Conservation (phyloP, 2,888 invertebrate species). For the Neocrepidodera transversa region DNA sequence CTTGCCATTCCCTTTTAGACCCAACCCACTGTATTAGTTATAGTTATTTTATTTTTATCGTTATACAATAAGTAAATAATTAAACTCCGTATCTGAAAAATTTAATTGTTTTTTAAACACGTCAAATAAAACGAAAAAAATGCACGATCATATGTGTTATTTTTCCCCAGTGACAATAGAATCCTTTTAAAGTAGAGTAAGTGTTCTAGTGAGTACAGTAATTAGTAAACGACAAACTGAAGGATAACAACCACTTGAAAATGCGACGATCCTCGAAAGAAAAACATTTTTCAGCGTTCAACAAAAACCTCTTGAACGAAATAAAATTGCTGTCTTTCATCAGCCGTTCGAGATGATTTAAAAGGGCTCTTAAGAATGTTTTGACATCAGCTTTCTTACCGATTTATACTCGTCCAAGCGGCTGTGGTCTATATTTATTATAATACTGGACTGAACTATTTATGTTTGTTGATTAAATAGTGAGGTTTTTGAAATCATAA, state of each 20-base stretch:
- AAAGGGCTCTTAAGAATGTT: conserved; percentile 15
- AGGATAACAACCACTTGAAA: conserved; percentile 18
- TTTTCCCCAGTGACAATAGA: conserved; percentile 3
- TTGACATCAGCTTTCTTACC: conserved; percentile 2
- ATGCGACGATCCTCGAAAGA: conserved; percentile 11
- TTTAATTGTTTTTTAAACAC: not conserved
- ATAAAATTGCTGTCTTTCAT: conserved; percentile 17
- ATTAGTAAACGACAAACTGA: conserved; percentile 20
- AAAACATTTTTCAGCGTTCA: conserved; percentile 10
- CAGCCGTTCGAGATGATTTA: conserved; percentile 9
- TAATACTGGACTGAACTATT: not conserved
- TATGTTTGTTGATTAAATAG: not conserved
- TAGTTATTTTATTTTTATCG: too few relatives aligned
- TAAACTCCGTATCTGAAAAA: not conserved
- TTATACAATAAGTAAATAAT: too few relatives aligned
- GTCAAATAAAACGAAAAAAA: not conserved
- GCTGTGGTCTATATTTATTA: conserved; percentile 6
- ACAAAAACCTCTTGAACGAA: conserved; percentile 12
- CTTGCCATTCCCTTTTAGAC: not conserved
- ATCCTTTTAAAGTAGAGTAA: conserved; percentile 12
- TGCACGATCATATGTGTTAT: not conserved
- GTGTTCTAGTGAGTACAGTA: conserved; percentile 7
- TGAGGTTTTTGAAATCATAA: not conserved
- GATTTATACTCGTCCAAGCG: conserved; percentile 1
- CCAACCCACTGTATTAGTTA: conserved; percentile 6